These are phyloP conservation scores for Gymnopithys bicolor DNA, from an alignment of 2,797 vertebrate genomes.

Conservation along the genomic window DNA sequence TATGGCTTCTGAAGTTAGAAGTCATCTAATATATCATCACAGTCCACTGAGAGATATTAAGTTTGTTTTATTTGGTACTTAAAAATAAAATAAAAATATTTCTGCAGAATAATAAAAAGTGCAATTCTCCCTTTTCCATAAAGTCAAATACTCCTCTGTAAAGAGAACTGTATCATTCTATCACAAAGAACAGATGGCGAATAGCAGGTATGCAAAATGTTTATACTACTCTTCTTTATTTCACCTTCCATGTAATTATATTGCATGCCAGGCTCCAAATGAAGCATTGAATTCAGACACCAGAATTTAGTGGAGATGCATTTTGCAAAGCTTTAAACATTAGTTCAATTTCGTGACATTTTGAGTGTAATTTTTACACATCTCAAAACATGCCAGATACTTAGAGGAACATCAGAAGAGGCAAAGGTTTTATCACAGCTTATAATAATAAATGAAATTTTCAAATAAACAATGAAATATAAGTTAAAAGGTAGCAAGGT, in stretches of 20 bases:
- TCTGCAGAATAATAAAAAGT: background rate
- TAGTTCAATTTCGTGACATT: slow-evolving; percentile 14
- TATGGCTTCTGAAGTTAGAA: background rate
- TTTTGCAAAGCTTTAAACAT: slow-evolving; percentile 36
- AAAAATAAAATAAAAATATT: background rate
- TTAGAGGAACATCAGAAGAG: background rate
- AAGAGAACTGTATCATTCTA: slow-evolving; percentile 11
- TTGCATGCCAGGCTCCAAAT: slow-evolving; percentile 23
- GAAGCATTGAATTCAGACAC: slow-evolving; percentile 16
- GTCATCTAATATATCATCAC: background rate
- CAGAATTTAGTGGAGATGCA: background rate
- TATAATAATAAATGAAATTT: slow-evolving; percentile 7
- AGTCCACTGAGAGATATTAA: background rate
- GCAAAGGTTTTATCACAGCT: background rate
- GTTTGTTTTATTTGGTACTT: background rate
- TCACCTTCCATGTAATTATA: slow-evolving; percentile 46
- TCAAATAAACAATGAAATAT: slow-evolving; percentile 1
- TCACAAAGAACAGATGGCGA: slow-evolving; percentile 54
- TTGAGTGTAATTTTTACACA: background rate
- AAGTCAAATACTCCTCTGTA: background rate
- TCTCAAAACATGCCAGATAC: background rate
- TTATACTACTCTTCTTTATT: slow-evolving; percentile 61
- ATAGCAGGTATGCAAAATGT: slow-evolving; percentile 55
- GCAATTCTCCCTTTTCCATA: background rate
- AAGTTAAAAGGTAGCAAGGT: background rate